Evolutionary conservation across 2,113 vertebrate genomes (phyloP).

Genomic region (Aspidoscelis tigris): DNA sequence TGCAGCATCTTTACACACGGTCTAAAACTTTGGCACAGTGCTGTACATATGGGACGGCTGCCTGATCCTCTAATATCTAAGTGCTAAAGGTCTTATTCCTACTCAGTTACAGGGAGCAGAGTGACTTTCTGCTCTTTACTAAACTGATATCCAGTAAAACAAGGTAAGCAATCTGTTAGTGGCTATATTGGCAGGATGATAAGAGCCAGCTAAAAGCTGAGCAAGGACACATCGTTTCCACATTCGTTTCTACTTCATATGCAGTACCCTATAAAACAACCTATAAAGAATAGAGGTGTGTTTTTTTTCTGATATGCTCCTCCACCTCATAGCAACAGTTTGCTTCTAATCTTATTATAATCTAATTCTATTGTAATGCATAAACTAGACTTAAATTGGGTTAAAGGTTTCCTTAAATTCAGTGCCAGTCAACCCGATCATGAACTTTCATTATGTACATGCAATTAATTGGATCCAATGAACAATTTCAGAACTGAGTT

Average conservation of each 20-base stretch:
- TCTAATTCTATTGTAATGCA: slow-evolving; percentile 70
- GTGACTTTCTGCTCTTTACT: neutral
- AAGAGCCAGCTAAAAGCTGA: neutral
- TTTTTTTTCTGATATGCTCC: slow-evolving; percentile 46
- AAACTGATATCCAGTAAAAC: neutral
- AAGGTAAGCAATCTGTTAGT: slow-evolving; percentile 34
- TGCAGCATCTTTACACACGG: too few species aligned
- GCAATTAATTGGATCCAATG: slow-evolving; percentile 86
- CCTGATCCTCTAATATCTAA: too few species aligned
- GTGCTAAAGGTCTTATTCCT: too few species aligned
- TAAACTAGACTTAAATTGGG: slow-evolving; percentile 76
- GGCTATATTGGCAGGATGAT: slow-evolving; percentile 16
- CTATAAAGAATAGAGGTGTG: slow-evolving; percentile 15
- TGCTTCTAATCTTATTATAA: slow-evolving; percentile 75
- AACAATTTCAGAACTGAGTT: slow-evolving; percentile 85
- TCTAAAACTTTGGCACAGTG: too few species aligned
- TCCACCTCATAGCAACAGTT: slow-evolving; percentile 65
- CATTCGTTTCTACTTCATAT: neutral
- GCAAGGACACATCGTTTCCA: slow-evolving; percentile 4
- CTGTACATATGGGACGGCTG: too few species aligned
- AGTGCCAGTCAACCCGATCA: slow-evolving; percentile 83
- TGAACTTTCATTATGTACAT: slow-evolving; percentile 85
- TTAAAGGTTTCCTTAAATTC: slow-evolving; percentile 80
- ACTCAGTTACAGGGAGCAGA: too few species aligned
- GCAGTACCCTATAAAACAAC: slow-evolving; percentile 11